These are phyloP conservation scores for Hydroisotoma schaefferi DNA, from an alignment of 2,888 invertebrate genomes.

Conservation along the genomic window DNA sequence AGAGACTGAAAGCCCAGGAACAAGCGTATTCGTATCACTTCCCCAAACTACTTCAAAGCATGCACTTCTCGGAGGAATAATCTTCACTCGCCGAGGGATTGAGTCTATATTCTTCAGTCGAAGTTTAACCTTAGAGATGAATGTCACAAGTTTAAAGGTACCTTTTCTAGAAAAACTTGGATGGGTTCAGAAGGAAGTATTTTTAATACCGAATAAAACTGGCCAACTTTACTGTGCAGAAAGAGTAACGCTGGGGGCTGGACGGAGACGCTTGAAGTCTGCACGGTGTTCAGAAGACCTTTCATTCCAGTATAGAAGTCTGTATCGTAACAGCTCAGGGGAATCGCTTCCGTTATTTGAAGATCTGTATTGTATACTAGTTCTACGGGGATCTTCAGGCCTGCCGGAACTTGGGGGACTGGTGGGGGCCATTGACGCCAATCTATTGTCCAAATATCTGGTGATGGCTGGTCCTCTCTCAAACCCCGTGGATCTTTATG, in stretches of 20 bases:
- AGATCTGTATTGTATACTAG: conserved; percentile 7
- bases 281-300: conserved; percentile 18
- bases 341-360: conserved; percentile 11
- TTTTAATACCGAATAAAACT: conserved; percentile 19
- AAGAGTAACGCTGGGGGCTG: conserved; percentile 26
- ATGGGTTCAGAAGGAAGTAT: background rate
- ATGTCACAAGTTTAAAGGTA: no score
- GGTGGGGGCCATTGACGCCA: conserved; percentile 33
- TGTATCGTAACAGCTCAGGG: background rate
- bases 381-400: conserved; percentile 23
- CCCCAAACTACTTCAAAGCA: conserved; percentile 23
- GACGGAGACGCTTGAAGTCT: conserved; percentile 6
- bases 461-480: background rate
- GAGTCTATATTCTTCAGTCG: conserved; percentile 25
- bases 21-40: conserved; percentile 10
- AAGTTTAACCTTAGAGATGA: conserved; percentile 12
- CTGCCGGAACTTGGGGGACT: conserved; percentile 17
- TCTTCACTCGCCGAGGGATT: conserved; percentile 24
- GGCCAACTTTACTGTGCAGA: conserved; percentile 19
- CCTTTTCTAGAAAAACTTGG: conserved; percentile 1
- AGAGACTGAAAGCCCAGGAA: conserved; percentile 25
- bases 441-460: conserved; percentile 21
- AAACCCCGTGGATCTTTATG: background rate
- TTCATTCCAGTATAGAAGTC: conserved; percentile 13
- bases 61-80: conserved; percentile 33